Base-by-base conservation (phyloP, 2,888 invertebrate genomes). In the Diarsia rubi region DNA sequence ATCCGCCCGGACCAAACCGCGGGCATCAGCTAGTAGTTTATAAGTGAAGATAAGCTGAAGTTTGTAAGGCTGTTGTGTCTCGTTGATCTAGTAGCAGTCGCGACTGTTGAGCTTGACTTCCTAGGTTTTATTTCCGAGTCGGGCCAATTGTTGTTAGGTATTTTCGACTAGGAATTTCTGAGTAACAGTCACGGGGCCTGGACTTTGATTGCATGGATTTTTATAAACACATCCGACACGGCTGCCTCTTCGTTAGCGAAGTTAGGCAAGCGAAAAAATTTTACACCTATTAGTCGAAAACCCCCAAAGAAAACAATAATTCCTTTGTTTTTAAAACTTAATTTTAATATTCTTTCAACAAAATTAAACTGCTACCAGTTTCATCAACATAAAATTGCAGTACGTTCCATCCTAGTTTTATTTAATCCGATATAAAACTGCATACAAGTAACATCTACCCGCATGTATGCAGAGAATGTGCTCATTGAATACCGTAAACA, bases 371-470 rank as follows among this genome's bases (percentile, higher is more conserved):
- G 0, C 49, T 9, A 5, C 12, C 49, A 24, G n/a, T 54, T n/a
- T 14, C 5, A 24, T 54, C 24, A 54, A 24, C 24, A 24, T 24
- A 14, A 6, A 6, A 54, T 2, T 54, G 24, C 59, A 47, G 14
- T 37, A 2, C 19, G 9, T 37, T 45, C 27, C 19, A 4, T 37
- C 3, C 19, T 11, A 27, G 9, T n/a, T 19, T 3, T 21, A 24
- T 42, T 27, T 27, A 76, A 6, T 47, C 14, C 3, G 3, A 8
- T 37, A 19, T 27, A 45, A 11, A 54, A 49, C 71, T 78, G 54
- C 63, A 79, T 79, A 79, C 47, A 63, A 59, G 71, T 57, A 70
- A 77, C 37, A 69, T 60, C 19, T 37, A 69, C 52, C 67, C 49
- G 49, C 49, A 52, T 47, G 52, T 12, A 52, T 47, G 52, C 47